Evolutionary conservation across 2,113 vertebrate species (phyloP).

Genomic region (Butorides virescens): DNA sequence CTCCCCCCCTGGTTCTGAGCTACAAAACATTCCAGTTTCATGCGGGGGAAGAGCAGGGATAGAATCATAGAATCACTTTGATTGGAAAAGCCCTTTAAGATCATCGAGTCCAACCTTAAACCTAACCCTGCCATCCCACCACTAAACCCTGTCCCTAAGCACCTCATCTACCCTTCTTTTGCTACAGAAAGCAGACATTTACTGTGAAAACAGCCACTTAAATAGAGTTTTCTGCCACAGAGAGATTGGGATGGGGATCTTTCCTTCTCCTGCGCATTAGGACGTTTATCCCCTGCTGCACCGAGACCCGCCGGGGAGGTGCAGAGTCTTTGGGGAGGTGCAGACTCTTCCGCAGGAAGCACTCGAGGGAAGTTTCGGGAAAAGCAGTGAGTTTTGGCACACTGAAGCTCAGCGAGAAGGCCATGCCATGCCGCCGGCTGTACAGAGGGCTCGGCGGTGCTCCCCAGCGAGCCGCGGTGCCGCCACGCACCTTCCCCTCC

Average conservation of each 20-base stretch:
- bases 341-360: background rate
- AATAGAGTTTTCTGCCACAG: background rate
- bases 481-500: background rate
- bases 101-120: too few relatives aligned
- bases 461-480: rapidly evolving
- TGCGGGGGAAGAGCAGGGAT: background rate
- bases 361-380: background rate
- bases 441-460: rapidly evolving
- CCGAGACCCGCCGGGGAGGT: background rate
- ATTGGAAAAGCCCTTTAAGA: too few relatives aligned
- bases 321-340: background rate
- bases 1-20: background rate
- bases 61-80: too few relatives aligned
- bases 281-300: background rate
- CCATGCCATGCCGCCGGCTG: rapidly evolving
- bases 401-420: rapidly evolving
- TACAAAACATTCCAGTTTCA: rapidly evolving
- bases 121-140: too few relatives aligned
- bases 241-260: background rate
- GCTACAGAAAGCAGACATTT: background rate
- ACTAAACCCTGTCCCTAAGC: too few relatives aligned
- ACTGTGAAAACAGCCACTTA: rapidly evolving
- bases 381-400: rapidly evolving
- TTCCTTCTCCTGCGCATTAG: background rate
- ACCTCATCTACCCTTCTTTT: too few relatives aligned